Evolutionary conservation across 2,113 vertebrate genomes (phyloP).

Genomic region (Carassius carassius): DNA sequence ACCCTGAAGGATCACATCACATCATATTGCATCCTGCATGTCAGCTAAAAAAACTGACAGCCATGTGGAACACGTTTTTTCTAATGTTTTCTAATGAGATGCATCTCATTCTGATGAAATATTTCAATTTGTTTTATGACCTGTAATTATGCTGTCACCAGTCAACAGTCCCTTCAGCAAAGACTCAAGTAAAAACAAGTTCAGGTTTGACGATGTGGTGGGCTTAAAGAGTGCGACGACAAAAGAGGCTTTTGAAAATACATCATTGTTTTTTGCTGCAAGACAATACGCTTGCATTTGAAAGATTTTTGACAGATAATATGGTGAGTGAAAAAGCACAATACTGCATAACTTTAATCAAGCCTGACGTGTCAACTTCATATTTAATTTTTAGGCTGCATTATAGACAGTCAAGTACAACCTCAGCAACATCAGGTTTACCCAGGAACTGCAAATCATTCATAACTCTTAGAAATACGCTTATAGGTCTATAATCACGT

Average conservation of each 20-base stretch:
- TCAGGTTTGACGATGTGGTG: slow-evolving; percentile 55
- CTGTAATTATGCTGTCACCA: slow-evolving; percentile 65
- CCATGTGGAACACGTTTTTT: background rate
- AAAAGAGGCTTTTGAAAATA: slow-evolving; percentile 9
- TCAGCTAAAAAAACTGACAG: background rate
- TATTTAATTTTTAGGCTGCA: background rate
- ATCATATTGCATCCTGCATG: background rate
- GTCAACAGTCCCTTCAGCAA: slow-evolving; percentile 49
- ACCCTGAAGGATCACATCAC: background rate
- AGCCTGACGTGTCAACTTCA: background rate
- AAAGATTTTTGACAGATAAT: background rate
- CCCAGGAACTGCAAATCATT: background rate
- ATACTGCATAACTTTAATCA: background rate
- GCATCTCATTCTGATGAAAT: slow-evolving; percentile 52
- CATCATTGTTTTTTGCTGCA: background rate
- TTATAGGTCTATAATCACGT: slow-evolving; percentile 18
- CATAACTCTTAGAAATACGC: background rate
- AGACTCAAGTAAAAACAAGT: slow-evolving; percentile 62
- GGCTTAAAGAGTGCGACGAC: background rate
- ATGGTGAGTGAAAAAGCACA: background rate
- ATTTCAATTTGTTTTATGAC: slow-evolving; percentile 57
- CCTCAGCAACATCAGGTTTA: background rate
- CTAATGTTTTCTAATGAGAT: slow-evolving; percentile 12
- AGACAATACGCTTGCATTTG: background rate
- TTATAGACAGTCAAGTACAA: background rate